Evolutionary conservation across 2,113 vertebrate species (phyloP).

Genomic region (Helogale parvula): DNA sequence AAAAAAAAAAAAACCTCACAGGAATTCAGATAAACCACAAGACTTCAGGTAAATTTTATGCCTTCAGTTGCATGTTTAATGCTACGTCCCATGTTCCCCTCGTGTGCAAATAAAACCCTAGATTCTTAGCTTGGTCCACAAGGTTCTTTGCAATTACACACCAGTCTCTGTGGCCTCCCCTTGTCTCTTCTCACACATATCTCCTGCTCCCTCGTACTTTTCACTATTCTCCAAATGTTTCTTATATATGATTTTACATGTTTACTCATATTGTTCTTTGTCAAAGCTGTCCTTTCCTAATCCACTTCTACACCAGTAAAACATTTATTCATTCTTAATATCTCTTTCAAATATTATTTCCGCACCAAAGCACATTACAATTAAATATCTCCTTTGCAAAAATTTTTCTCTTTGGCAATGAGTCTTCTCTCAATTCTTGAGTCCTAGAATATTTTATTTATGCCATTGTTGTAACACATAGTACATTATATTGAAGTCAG

Average conservation of each 20-base stretch:
- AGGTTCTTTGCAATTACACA: neutral
- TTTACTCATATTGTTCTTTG: neutral
- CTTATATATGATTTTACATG: neutral
- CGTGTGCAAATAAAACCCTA: neutral
- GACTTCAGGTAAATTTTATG: neutral
- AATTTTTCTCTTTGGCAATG: neutral
- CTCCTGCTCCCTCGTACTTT: neutral
- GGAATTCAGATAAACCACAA: neutral
- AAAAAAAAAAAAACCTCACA: slow-evolving; percentile 31
- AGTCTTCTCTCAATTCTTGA: neutral
- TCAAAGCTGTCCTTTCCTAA: neutral
- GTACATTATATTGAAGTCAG: neutral
- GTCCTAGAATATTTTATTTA: neutral
- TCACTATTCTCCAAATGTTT: neutral
- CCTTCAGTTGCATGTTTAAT: neutral
- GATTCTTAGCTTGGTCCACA: neutral
- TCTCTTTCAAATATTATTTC: neutral
- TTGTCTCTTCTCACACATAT: neutral
- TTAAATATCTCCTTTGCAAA: neutral
- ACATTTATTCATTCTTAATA: neutral
- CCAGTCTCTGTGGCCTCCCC: neutral
- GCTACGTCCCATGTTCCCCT: neutral
- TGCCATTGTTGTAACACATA: neutral
- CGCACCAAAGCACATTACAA: neutral
- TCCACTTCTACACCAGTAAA: neutral